Evolutionary conservation across 2,113 vertebrate genomes (phyloP).

Genomic region (Hippocampus mohnikei): DNA sequence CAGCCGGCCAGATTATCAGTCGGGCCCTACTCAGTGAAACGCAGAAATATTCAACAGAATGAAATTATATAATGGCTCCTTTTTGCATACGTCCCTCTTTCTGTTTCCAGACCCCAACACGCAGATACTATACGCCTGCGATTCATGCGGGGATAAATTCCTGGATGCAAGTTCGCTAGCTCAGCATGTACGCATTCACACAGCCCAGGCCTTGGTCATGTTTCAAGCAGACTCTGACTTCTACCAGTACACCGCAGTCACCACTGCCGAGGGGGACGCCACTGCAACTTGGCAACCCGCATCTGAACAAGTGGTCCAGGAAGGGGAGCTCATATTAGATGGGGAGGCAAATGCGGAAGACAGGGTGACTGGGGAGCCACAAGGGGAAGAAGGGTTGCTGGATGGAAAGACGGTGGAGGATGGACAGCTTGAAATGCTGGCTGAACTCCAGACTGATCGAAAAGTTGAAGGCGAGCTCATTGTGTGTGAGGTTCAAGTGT

Average conservation of each 20-base stretch:
- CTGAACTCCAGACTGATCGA: conserved; percentile 25
- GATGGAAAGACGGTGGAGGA: conserved; percentile 17
- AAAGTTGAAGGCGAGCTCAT: conserved; percentile 41
- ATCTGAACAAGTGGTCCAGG: conserved; percentile 83
- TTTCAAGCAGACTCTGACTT: conserved; percentile 96
- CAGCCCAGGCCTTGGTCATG: conserved; percentile 95
- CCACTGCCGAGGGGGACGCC: conserved; percentile 52
- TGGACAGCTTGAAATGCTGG: conserved; percentile 33
- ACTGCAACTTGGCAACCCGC: conserved; percentile 79
- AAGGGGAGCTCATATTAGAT: conserved; percentile 81
- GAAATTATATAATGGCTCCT: background rate
- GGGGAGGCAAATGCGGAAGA: conserved; percentile 37
- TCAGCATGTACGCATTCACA: conserved; percentile 96
- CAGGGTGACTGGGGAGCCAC: conserved; percentile 18
- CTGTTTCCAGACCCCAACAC: conserved; percentile 88
- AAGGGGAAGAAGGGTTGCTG: conserved; percentile 20
- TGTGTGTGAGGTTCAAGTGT: conserved; percentile 46
- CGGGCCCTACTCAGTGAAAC: too few species aligned
- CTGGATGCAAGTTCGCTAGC: conserved; percentile 89
- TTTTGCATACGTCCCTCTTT: background rate
- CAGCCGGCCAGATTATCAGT: too few species aligned
- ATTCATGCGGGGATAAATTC: conserved; percentile 95
- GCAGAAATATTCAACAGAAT: background rate
- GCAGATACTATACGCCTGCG: conserved; percentile 92
- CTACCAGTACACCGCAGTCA: conserved; percentile 86